Conservation (phyloP, 2,113 vertebrate genomes). For the Protobothrops flavoviridis region DNA sequence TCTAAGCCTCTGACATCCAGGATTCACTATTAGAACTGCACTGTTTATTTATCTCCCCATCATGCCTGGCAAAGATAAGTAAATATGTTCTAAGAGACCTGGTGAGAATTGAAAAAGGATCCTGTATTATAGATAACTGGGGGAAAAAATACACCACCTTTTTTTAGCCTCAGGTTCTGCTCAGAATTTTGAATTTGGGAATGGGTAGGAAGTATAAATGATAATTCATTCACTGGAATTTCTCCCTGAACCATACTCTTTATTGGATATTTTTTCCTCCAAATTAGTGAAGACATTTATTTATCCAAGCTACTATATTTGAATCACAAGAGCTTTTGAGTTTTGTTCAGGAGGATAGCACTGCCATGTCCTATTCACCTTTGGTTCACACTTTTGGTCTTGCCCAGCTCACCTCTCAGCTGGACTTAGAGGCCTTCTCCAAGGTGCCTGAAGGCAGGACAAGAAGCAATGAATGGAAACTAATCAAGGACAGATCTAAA, state of each 20-base stretch:
- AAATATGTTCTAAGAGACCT: neutral
- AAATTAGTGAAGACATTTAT: neutral
- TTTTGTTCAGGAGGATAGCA: neutral
- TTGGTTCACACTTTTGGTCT: no score
- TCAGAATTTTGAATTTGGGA: neutral
- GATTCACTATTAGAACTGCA: slow-evolving; percentile 14
- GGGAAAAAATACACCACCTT: neutral
- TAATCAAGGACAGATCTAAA: no score
- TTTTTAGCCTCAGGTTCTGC: neutral
- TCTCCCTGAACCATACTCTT: neutral
- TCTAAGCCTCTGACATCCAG: neutral
- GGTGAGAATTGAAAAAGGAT: neutral
- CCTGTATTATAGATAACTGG: neutral
- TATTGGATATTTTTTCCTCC: neutral
- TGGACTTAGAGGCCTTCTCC: no score
- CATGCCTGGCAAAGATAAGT: neutral
- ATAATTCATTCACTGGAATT: neutral
- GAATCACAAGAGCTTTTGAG: neutral
- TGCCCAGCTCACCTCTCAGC: no score
- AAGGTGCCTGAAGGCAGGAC: no score
- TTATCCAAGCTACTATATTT: neutral
- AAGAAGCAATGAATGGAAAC: no score
- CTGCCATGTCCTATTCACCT: neutral
- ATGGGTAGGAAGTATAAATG: rapidly evolving
- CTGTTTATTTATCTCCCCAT: neutral